Evolutionary conservation across 2,888 invertebrate genomes (phyloP).

Genomic region (Pyrrhia umbra): DNA sequence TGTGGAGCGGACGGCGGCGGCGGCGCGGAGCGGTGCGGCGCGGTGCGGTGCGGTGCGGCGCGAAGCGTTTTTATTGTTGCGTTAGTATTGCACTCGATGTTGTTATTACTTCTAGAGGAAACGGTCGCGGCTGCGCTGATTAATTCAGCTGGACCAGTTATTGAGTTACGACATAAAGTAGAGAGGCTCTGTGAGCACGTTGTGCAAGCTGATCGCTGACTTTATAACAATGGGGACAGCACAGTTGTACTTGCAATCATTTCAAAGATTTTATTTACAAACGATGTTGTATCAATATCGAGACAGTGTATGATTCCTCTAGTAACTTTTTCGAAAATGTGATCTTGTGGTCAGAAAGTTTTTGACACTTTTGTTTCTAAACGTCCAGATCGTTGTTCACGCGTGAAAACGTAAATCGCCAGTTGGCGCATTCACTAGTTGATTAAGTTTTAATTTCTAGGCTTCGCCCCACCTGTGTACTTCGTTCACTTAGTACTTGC

Average conservation of each 20-base stretch:
- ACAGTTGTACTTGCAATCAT: neutral
- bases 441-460: no score
- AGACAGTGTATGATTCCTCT: no score
- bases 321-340: no score
- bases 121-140: slow-evolving; percentile 41
- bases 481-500: no score
- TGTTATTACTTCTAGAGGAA: slow-evolving; percentile 55
- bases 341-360: no score
- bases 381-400: no score
- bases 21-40: slow-evolving; percentile 5
- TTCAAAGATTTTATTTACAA: neutral
- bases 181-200: slow-evolving; percentile 1
- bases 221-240: neutral
- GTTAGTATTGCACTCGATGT: slow-evolving; percentile 39
- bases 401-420: no score
- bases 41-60: neutral
- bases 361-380: no score
- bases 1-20: slow-evolving; percentile 38
- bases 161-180: slow-evolving; percentile 35
- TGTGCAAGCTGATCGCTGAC: slow-evolving; percentile 1
- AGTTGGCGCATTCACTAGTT: no score
- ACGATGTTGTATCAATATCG: no score
- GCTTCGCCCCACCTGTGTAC: no score
- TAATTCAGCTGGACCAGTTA: slow-evolving; percentile 43
- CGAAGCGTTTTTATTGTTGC: slow-evolving; percentile 49